Conservation (phyloP, 2,797 vertebrate species). For the Sternotherus odoratus region DNA sequence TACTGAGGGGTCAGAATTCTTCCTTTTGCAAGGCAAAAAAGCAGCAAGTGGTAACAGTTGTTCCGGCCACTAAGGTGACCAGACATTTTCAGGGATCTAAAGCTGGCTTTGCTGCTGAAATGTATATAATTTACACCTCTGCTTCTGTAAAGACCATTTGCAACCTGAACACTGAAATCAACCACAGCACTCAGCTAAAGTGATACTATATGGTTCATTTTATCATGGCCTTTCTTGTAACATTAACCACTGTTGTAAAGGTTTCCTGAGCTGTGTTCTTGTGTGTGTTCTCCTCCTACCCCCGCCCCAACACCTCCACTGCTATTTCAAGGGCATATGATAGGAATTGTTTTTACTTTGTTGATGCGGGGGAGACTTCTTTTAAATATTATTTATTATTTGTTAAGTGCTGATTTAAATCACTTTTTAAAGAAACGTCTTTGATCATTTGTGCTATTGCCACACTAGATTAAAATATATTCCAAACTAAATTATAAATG, state of each 20-base stretch:
- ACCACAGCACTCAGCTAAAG: background rate
- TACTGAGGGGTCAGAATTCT: background rate
- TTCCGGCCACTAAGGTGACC: background rate
- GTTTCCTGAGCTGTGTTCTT: background rate
- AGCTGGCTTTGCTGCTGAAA: background rate
- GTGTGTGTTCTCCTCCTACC: background rate
- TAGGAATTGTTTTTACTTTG: background rate
- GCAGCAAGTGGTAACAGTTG: background rate
- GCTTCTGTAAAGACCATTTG: background rate
- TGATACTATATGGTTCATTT: background rate
- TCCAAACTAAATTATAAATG: background rate
- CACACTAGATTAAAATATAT: background rate
- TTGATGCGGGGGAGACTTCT: background rate
- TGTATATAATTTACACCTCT: background rate
- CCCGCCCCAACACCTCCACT: background rate
- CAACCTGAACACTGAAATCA: background rate
- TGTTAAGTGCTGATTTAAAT: background rate
- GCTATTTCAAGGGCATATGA: background rate
- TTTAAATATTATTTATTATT: background rate
- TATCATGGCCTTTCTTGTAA: background rate
- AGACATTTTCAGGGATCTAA: background rate
- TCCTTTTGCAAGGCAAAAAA: background rate
- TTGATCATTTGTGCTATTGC: background rate
- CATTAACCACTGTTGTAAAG: background rate
- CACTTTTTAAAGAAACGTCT: background rate